A percentile compares a stretch with the other conserved stretches of the same genome.
Evolutionary conservation across 2,888 invertebrate species (phyloP).

Genomic region (Hoplodrina blanda): DNA sequence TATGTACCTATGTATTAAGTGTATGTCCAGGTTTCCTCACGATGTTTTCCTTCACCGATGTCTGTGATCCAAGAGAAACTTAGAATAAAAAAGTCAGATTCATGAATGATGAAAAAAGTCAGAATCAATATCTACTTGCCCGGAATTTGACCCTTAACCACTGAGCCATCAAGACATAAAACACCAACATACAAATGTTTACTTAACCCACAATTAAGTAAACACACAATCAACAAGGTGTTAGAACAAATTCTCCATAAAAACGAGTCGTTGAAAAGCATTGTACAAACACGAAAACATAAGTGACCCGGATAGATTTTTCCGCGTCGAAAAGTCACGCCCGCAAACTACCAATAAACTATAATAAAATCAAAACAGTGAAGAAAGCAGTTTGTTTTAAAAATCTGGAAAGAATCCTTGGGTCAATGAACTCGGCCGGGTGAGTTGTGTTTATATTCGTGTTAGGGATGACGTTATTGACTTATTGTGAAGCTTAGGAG

Average conservation of each 20-base stretch:
- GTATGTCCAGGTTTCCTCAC: no score
- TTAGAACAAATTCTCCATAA: conserved; percentile 18
- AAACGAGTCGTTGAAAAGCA: conserved; percentile 23
- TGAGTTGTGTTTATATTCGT: conserved; percentile 70
- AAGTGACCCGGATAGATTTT: conserved; percentile 35
- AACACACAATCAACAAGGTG: conserved; percentile 26
- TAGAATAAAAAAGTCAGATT: no score
- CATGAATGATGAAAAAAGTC: no score
- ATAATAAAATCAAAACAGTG: conserved; percentile 56
- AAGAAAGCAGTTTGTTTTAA: conserved; percentile 63
- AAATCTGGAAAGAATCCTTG: conserved; percentile 63
- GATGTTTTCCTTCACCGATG: no score
- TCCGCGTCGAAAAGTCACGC: conserved; percentile 9
- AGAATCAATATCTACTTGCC: no score
- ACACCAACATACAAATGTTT: conserved; percentile 15
- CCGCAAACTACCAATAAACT: conserved; percentile 33
- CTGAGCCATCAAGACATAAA: no score
- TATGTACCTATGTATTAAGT: no score
- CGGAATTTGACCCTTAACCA: no score
- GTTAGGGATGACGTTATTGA: conserved; percentile 42
- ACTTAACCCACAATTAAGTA: conserved; percentile 35
- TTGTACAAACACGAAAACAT: conserved; percentile 13
- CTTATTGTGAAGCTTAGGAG: conserved; percentile 25
- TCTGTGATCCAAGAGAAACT: no score
- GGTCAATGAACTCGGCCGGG: conserved; percentile 72